Evolutionary conservation across 2,888 invertebrate genomes (phyloP).

Genomic region (Calameuta pallipes): DNA sequence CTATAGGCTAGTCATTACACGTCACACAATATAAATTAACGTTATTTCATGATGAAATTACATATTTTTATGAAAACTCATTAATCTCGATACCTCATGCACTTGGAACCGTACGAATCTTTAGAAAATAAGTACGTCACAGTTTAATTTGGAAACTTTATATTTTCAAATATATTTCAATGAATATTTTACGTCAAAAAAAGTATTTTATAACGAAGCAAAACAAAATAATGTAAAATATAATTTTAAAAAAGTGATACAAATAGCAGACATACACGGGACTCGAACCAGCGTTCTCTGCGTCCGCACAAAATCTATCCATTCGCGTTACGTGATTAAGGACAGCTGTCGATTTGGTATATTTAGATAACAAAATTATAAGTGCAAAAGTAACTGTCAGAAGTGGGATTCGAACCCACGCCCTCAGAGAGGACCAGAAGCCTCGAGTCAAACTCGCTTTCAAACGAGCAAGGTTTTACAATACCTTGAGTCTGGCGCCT

Average conservation of each 20-base stretch:
- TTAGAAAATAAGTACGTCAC: not conserved
- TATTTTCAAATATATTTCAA: not conserved
- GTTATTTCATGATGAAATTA: not conserved
- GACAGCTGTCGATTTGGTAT: not conserved
- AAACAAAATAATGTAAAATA: not conserved
- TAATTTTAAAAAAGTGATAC: not conserved
- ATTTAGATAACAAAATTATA: not conserved
- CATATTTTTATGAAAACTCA: not conserved
- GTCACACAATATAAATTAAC: not conserved
- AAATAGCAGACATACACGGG: not conserved
- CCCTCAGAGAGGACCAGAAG: constrained; percentile 64
- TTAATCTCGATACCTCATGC: not conserved
- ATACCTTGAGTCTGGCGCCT: constrained; percentile 73
- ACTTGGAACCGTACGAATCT: not conserved
- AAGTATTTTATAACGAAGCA: not conserved
- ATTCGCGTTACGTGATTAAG: not conserved
- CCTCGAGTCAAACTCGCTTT: not conserved
- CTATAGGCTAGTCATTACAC: not conserved
- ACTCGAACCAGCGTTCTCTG: not conserved
- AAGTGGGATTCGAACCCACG: constrained; percentile 75
- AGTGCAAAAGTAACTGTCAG: constrained; percentile 63
- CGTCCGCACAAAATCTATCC: not conserved
- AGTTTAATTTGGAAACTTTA: not conserved
- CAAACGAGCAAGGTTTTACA: not conserved
- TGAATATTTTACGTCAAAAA: not conserved